Conservation (phyloP, 2,113 vertebrate genomes). For the Gasterosteus aculeatus region DNA sequence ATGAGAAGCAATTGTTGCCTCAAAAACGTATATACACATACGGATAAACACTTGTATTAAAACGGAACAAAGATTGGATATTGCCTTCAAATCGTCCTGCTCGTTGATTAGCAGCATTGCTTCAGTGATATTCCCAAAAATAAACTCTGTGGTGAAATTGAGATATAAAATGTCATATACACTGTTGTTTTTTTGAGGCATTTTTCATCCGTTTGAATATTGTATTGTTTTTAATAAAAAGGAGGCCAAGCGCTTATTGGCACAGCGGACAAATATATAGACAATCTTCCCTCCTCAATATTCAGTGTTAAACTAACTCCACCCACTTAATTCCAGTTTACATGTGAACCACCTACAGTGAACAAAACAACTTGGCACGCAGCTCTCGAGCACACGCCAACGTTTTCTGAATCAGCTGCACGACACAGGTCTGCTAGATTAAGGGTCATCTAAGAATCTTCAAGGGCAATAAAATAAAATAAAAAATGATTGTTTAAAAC, state of each 20-base stretch:
- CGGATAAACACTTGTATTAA: too few species aligned
- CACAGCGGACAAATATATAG: neutral
- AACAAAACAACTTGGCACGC: neutral
- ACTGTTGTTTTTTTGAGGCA: neutral
- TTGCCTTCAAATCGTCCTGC: neutral
- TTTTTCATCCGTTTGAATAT: neutral
- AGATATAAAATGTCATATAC: neutral
- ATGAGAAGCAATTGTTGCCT: neutral
- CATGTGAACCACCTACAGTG: neutral
- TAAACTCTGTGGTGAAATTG: neutral
- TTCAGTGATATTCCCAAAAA: neutral
- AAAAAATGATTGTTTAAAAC: constrained; percentile 15
- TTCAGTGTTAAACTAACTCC: neutral
- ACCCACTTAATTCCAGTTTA: neutral
- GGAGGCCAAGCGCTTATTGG: neutral
- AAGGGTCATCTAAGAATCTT: neutral
- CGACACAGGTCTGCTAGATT: neutral
- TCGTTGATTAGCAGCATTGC: neutral
- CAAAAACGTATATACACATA: too few species aligned
- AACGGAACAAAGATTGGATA: neutral
- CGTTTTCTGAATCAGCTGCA: neutral
- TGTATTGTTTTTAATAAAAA: neutral
- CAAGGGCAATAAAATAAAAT: neutral
- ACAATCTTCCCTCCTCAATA: neutral
- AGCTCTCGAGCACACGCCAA: neutral